Conservation (phyloP, 2,113 vertebrate genomes). For the Platycercus adscitus region DNA sequence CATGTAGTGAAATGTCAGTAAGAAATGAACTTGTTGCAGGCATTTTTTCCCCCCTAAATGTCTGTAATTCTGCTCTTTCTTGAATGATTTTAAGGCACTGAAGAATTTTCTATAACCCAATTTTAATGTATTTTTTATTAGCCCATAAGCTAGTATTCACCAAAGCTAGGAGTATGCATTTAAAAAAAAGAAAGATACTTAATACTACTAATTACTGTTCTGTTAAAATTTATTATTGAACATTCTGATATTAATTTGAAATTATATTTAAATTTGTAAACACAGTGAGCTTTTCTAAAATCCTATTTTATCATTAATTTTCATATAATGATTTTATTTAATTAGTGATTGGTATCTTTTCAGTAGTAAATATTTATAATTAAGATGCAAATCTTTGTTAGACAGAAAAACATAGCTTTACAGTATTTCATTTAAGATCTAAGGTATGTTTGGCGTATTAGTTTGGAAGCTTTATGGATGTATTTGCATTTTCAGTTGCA, state of each 20-base stretch:
- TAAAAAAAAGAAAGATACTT: not conserved
- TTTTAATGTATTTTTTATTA: not conserved
- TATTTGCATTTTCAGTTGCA: not conserved
- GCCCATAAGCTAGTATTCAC: not conserved
- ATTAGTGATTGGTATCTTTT: not conserved
- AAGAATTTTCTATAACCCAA: not conserved
- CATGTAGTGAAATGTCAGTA: not conserved
- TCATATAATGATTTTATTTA: not conserved
- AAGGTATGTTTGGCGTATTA: not conserved
- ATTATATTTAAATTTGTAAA: not conserved
- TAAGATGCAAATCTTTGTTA: not conserved
- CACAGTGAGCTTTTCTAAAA: not conserved
- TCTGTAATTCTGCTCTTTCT: not conserved
- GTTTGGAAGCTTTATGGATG: not conserved
- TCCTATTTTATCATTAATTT: not conserved
- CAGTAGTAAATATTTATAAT: not conserved
- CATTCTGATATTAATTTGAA: not conserved
- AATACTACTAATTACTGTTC: not conserved
- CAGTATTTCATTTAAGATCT: not conserved
- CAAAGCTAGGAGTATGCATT: not conserved
- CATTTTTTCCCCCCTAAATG: not conserved
- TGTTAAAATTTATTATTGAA: not conserved
- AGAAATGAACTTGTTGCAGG: not conserved
- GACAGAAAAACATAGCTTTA: not conserved
- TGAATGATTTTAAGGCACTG: not conserved